A percentile compares a stretch with the other conserved stretches of the same genome.
Conservation (phyloP, 2,113 vertebrate genomes). For the Pampusana beccarii region DNA sequence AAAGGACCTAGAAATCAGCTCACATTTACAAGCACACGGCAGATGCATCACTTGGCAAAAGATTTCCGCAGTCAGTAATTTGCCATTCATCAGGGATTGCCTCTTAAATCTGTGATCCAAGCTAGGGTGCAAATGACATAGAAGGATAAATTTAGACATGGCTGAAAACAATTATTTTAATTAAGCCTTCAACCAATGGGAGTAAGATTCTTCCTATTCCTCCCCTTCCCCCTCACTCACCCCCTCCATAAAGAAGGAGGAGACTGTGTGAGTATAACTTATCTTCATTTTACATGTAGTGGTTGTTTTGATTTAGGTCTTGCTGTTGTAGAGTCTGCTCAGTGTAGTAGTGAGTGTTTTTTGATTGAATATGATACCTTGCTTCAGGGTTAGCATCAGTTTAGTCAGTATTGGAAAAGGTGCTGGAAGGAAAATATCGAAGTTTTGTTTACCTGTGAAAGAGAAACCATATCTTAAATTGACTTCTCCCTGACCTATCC, state of each 20-base stretch:
- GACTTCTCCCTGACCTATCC: accelerated
- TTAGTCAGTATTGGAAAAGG: not conserved
- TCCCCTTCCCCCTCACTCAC: not conserved
- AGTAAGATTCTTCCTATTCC: not conserved
- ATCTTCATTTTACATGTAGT: not conserved
- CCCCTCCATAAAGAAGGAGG: not conserved
- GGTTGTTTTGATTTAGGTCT: not conserved
- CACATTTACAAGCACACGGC: conserved; percentile 42
- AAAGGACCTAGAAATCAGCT: conserved; percentile 47
- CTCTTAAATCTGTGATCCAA: conserved; percentile 39
- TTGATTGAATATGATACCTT: not conserved
- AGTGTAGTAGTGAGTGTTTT: accelerated
- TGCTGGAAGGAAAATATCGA: not conserved
- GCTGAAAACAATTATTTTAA: conserved; percentile 53
- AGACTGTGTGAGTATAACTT: not conserved
- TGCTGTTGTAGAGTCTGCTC: not conserved
- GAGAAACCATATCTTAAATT: accelerated
- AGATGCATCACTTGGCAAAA: conserved; percentile 56
- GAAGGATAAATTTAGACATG: conserved; percentile 50
- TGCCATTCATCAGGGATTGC: conserved; percentile 64
- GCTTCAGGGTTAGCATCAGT: not conserved
- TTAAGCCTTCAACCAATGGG: conserved; percentile 42
- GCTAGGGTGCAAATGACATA: conserved; percentile 35
- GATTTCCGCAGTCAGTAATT: conserved; percentile 37
- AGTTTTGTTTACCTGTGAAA: not conserved